Percentiles rank a stretch among this genome's conserved stretches.
phyloP scores from a whole-genome alignment of 2,113 vertebrate species.

The Prionailurus viverrinus region DNA sequence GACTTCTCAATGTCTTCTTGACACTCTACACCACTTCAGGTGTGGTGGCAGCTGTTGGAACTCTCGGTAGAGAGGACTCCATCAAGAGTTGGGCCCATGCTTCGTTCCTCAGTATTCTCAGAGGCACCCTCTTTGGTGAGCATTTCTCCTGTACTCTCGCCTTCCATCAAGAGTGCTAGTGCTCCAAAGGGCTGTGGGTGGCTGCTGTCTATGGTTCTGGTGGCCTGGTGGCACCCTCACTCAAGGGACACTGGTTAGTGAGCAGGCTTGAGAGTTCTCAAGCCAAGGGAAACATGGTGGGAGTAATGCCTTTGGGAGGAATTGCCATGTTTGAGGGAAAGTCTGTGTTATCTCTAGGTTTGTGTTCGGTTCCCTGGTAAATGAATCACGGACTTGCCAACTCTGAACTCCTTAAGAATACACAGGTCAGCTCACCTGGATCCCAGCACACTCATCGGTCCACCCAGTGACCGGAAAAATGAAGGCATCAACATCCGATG shows the following conservation, averaged over 20 bases:
- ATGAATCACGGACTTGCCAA: background rate
- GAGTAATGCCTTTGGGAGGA: background rate
- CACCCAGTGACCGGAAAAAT: conserved; percentile 55
- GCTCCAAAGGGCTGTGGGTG: background rate
- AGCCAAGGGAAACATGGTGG: background rate
- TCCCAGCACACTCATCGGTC: background rate
- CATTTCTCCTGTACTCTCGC: background rate
- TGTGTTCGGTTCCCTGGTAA: background rate
- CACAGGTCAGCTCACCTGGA: background rate
- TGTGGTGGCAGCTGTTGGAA: no score
- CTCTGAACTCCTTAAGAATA: background rate
- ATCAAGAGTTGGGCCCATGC: fast-evolving
- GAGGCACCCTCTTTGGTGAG: fast-evolving
- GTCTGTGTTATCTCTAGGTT: background rate
- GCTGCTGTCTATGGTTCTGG: background rate
- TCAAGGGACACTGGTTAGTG: background rate
- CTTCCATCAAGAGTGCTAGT: background rate
- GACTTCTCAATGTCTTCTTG: background rate
- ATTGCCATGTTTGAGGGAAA: background rate
- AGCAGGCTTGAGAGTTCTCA: background rate
- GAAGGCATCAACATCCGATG: background rate
- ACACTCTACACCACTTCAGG: background rate
- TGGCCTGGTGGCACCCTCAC: fast-evolving
- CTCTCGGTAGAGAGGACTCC: background rate
- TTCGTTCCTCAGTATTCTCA: background rate